Conservation (phyloP, 1,140 invertebrate species). For the Hylaeus anthracinus region DNA sequence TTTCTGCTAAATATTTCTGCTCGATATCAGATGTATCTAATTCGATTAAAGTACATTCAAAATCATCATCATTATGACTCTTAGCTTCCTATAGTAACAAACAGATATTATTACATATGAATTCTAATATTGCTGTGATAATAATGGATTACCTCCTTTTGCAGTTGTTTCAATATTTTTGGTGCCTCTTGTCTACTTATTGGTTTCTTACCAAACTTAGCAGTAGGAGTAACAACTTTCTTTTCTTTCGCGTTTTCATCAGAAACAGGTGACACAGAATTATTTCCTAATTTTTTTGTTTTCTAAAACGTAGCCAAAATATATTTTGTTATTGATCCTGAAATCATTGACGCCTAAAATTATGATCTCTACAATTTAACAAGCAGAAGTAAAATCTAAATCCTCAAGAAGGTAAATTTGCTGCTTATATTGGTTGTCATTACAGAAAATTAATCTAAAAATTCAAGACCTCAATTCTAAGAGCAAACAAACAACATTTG, state of each 20-base stretch:
- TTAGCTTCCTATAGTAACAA: constrained; percentile 44
- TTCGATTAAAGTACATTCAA: constrained; percentile 84
- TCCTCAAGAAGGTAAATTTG: neutral
- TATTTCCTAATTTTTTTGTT: constrained; percentile 21
- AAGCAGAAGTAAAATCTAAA: neutral
- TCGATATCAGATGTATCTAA: constrained; percentile 79
- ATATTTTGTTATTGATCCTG: neutral
- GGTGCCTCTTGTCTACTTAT: constrained; percentile 69
- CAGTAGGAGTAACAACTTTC: constrained; percentile 54
- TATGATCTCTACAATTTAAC: neutral
- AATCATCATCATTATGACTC: constrained; percentile 85
- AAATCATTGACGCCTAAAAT: neutral
- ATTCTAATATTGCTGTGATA: neutral
- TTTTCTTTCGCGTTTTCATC: constrained; percentile 69
- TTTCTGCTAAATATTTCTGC: constrained; percentile 51
- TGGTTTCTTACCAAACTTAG: constrained; percentile 78
- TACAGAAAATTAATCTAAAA: neutral
- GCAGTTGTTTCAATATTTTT: constrained; percentile 61
- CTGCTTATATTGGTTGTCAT: neutral
- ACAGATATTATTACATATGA: constrained; percentile 8
- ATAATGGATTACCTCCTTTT: constrained; percentile 45
- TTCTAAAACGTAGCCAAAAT: constrained; percentile 10
- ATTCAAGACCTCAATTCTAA: too few species aligned
- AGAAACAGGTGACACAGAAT: constrained; percentile 71
- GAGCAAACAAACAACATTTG: too few species aligned